Evolutionary conservation across 2,113 vertebrate species (phyloP).

Genomic region (Siphamia tubifer): DNA sequence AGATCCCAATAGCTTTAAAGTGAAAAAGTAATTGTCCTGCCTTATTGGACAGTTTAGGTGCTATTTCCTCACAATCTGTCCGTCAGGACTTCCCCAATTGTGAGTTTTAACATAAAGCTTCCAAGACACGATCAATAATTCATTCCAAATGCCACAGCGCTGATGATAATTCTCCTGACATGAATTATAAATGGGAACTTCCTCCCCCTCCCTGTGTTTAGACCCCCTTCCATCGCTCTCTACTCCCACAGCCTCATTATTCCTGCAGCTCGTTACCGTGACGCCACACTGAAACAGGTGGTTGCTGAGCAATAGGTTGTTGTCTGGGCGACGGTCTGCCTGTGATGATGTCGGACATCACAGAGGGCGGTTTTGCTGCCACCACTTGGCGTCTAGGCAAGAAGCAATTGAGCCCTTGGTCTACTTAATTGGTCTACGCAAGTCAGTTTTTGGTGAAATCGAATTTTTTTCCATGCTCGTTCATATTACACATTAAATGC

Average conservation of each 20-base stretch:
- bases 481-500: too few species aligned
- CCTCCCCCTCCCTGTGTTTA: slow-evolving; percentile 60
- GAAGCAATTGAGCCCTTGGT: too few species aligned
- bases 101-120: slow-evolving; percentile 77
- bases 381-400: not conserved
- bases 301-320: slow-evolving; percentile 53
- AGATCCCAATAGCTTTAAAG: too few species aligned
- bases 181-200: slow-evolving; percentile 81
- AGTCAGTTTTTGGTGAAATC: too few species aligned
- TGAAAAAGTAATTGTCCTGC: not conserved
- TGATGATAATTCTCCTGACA: slow-evolving; percentile 80
- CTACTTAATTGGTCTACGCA: too few species aligned
- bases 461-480: too few species aligned
- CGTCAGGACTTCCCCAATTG: slow-evolving; percentile 52
- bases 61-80: slow-evolving; percentile 43
- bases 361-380: not conserved
- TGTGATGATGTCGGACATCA: not conserved
- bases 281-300: slow-evolving; percentile 71
- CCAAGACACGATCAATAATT: slow-evolving; percentile 80
- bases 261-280: slow-evolving; percentile 46
- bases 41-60: slow-evolving; percentile 25
- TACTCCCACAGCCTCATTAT: slow-evolving; percentile 71
- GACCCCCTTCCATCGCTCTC: slow-evolving; percentile 46
- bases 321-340: slow-evolving; percentile 28
- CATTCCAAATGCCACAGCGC: slow-evolving; percentile 75